Conservation (phyloP, 2,888 invertebrate genomes). For the Cerceris ruficornis region DNA sequence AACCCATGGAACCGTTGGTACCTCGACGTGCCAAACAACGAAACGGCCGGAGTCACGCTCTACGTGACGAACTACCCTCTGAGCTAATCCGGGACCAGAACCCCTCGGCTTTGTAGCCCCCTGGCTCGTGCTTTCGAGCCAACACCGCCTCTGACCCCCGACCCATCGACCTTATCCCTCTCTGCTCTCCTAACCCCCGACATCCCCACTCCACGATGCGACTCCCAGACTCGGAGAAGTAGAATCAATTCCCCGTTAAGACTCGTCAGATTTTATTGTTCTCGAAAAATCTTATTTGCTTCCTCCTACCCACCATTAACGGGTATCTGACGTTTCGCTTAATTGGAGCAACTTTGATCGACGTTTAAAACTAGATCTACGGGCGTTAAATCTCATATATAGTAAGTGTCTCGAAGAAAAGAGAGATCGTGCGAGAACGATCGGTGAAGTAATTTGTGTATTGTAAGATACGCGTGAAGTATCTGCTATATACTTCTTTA, state of each 20-base stretch:
- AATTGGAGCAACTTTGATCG: constrained; percentile 1
- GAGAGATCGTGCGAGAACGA: too few species aligned
- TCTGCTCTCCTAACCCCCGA: background rate
- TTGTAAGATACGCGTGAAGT: too few species aligned
- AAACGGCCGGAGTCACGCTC: constrained; percentile 80
- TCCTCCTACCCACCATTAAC: background rate
- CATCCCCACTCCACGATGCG: constrained; percentile 9
- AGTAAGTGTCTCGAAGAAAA: too few species aligned
- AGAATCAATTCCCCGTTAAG: constrained; percentile 11
- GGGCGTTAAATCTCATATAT: too few species aligned
- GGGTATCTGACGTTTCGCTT: background rate
- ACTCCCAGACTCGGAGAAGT: constrained; percentile 6
- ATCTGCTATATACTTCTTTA: too few species aligned
- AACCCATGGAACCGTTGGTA: constrained; percentile 68
- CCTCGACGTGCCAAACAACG: constrained; percentile 80
- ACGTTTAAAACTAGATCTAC: background rate
- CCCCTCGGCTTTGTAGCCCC: constrained; percentile 63
- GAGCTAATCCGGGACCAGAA: constrained; percentile 76
- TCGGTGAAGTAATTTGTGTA: too few species aligned
- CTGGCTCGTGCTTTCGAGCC: constrained; percentile 29
- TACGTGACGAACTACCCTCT: constrained; percentile 81
- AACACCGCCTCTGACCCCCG: constrained; percentile 41
- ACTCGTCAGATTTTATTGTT: background rate
- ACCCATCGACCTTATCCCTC: constrained; percentile 19
- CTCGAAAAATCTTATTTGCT: background rate